Evolutionary conservation across 2,797 vertebrate genomes (phyloP), one percentile per base, ranked within the genome.

Genomic region (Atherinosoma microstoma): DNA sequence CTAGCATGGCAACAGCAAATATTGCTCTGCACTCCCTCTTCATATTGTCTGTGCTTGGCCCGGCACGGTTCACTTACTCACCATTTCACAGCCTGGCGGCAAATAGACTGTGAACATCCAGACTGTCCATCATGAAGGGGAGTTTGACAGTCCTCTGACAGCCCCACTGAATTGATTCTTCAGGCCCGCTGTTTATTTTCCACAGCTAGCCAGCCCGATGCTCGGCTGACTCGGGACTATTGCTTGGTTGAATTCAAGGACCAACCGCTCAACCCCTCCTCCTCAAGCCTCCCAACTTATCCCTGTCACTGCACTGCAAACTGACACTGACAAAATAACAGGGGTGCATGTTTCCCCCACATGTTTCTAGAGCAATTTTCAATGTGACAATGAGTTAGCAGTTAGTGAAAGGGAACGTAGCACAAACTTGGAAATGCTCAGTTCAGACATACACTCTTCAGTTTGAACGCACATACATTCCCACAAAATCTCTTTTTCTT

Each of bases 81-180:
- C 87, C 64, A 71, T 85, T 80, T 75, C 73, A 22, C 85, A 83
- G 82, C 84, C 90, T 80, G 82, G 76, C 82, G 78, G 90, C 90
- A 92, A 92, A 93, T 93, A 92, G 91, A 92, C 91, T 90, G 88
- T 86, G 85, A 89, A 84, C 87, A 90, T 91, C 84, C 83, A 81
- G 87, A 83, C 87, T 91, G 90, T 93, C 91, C 87, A 91, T 93
- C 92, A 93, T 53, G 67, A 76, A 70, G 77, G 87, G 75, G 78
- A 89, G 79, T 89, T 84, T 92, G 92, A 93, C 92, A 93, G 86
- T 83, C 77, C 86, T 84, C 83, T 90, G 91, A 93, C 92, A 93
- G 87, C 64, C 79, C 65, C 58, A 27, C 78, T 80, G 83, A 90
- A 94, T 93, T 93, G 92, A 93, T 93, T 93, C 88, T 84, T 90